Base-by-base conservation (phyloP, 2,797 vertebrate species). In the Tapirus indicus region DNA sequence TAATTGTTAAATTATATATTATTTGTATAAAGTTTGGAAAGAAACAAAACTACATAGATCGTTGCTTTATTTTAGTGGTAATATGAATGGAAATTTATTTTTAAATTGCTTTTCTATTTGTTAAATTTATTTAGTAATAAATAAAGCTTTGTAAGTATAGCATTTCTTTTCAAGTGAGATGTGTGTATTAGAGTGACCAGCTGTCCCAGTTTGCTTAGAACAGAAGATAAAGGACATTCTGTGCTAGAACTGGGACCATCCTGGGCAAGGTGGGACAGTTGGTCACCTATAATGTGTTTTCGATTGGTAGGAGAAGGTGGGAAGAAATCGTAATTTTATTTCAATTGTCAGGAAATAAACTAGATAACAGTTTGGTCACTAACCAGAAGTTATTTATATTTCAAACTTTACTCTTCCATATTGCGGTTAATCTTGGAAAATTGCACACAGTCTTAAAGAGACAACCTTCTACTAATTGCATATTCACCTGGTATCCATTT, bases 401-500 rank as follows among this genome's bases (percentile, higher is more conserved):
- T 83, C 35, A 83, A 95, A 83, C 7, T 83, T 12, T 75, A 27
- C 93, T 94, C n/a, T 93, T 74, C 32, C 83, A 52, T 92, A 91
- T 92, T 88, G 29, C 75, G 92, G 60, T 94, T 97, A 83, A 87
- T 94, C 68, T 75, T 64, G 27, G 21, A 12, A 62, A 78, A 91
- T 83, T 78, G 25, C 52, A 79, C n/a, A 0, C 69, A 95, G 91
- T 97, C 91, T 94, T 98, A 71, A 97, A 98, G 85, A 80, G 72
- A 97, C 77, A 98, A 94, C 90, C 54, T 47, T 91, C 6, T 75
- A 21, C 23, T 92, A 97, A 92, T 97, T 98, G 95, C 91, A 96
- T 97, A 97, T 95, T 95, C 95, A 97, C 97, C 97, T 96, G 68
- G 66, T 91, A 95, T 98, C 98, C 68, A 91, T 98, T 98, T 96